Evolutionary conservation across 1,140 invertebrate species (phyloP).

Genomic region (Trichoplusia ni): DNA sequence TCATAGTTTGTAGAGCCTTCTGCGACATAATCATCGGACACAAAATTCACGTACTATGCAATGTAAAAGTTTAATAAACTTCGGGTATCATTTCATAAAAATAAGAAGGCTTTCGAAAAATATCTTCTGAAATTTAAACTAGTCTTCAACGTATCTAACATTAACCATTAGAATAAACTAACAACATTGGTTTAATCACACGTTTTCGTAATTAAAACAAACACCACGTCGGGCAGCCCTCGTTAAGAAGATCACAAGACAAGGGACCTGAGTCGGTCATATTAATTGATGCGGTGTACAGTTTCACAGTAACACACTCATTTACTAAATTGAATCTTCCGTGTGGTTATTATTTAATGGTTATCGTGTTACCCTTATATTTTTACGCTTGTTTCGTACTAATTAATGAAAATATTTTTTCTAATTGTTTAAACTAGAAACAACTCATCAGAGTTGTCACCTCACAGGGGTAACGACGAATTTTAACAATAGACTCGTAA

Average conservation of each 20-base stretch:
- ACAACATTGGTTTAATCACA: background rate
- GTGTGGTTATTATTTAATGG: slow-evolving; percentile 41
- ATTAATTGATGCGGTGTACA: slow-evolving; percentile 41
- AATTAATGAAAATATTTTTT: slow-evolving; percentile 34
- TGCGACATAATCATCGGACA: too few relatives aligned
- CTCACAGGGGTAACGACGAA: too few relatives aligned
- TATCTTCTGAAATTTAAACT: too few relatives aligned
- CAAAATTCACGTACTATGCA: too few relatives aligned
- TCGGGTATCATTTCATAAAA: too few relatives aligned
- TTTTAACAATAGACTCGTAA: too few relatives aligned
- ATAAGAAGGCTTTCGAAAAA: too few relatives aligned
- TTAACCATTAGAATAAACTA: background rate
- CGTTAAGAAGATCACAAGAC: slow-evolving; percentile 31
- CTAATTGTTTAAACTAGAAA: too few relatives aligned
- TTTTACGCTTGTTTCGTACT: slow-evolving; percentile 20
- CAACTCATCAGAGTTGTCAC: too few relatives aligned
- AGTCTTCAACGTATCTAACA: too few relatives aligned
- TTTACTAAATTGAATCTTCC: slow-evolving; percentile 37
- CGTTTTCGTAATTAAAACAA: slow-evolving; percentile 19
- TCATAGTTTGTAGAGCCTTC: too few relatives aligned
- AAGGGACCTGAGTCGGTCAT: slow-evolving; percentile 19
- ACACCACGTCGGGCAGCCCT: background rate
- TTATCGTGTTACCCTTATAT: slow-evolving; percentile 31
- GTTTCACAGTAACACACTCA: slow-evolving; percentile 33
- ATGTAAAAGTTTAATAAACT: too few relatives aligned